These are phyloP conservation scores for Macrocentrus cingulum DNA, from an alignment of 1,140 invertebrate species.

Conservation along the genomic window DNA sequence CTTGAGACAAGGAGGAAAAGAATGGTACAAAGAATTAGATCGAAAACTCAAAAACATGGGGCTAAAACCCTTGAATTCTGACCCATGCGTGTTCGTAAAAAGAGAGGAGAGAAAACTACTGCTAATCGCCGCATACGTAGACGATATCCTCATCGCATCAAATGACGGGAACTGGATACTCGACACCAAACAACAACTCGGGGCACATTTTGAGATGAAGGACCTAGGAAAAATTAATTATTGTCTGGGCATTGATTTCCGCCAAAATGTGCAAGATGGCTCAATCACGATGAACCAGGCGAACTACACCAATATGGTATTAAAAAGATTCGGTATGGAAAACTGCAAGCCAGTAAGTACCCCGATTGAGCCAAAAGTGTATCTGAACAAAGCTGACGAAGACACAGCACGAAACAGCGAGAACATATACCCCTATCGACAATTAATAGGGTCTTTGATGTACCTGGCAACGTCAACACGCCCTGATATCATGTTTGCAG, in stretches of 20 bases:
- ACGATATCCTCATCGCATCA: conserved; percentile 43
- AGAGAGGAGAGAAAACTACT: conserved; percentile 27
- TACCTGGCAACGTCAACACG: conserved; percentile 52
- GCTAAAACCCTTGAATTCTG: neutral
- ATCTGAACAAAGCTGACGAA: conserved; percentile 31
- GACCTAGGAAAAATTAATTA: conserved; percentile 30
- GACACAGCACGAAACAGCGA: conserved; percentile 19
- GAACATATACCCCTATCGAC: conserved; percentile 34
- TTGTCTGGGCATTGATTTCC: conserved; percentile 34
- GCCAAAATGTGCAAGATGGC: conserved; percentile 22
- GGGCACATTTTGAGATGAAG: conserved; percentile 34
- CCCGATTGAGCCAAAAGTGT: conserved; percentile 32
- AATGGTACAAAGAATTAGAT: neutral
- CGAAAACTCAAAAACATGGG: neutral
- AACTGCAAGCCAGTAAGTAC: conserved; percentile 31
- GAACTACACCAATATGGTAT: conserved; percentile 35
- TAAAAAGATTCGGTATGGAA: conserved; percentile 37
- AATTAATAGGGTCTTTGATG: conserved; percentile 47
- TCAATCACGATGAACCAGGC: conserved; percentile 29
- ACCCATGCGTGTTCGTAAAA: neutral
- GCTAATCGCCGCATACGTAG: conserved; percentile 45
- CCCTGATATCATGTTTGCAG: conserved; percentile 56
- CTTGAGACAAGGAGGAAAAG: neutral
- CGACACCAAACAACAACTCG: conserved; percentile 21
- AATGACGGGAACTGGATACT: conserved; percentile 27